A percentile compares a stretch with the other conserved stretches of the same genome.
Evolutionary conservation across 2,797 vertebrate species (phyloP).

Genomic region (Gallinago stenura): DNA sequence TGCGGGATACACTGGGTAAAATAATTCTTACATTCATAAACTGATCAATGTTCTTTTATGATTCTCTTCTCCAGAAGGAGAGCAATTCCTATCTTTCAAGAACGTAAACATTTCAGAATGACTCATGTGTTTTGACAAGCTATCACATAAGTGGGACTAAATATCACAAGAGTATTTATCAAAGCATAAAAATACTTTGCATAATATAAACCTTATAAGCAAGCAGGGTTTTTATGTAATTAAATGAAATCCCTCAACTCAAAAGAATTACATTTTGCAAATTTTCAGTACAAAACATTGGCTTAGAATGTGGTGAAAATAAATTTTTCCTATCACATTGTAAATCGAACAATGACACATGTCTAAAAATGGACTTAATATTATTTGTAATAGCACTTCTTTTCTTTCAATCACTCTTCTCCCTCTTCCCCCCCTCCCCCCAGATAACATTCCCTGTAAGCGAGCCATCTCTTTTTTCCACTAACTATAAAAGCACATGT

Average conservation of each 20-base stretch:
- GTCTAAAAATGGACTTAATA: not conserved
- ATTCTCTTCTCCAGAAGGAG: not conserved
- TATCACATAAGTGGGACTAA: not conserved
- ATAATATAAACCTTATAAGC: not conserved
- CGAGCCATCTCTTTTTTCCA: not conserved
- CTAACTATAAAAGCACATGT: not conserved
- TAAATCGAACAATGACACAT: not conserved
- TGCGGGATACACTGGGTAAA: not conserved
- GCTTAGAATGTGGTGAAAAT: not conserved
- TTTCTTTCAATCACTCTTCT: not conserved
- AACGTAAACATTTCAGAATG: conserved; percentile 25
- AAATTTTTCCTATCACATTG: not conserved
- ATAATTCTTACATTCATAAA: not conserved
- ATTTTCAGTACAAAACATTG: not conserved
- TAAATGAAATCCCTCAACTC: not conserved
- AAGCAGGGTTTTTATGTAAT: not conserved
- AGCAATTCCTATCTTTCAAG: not conserved
- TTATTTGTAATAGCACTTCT: not conserved
- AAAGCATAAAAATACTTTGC: not conserved
- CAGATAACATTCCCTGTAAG: not conserved
- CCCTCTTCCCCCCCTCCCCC: too few relatives aligned
- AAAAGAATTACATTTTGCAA: not conserved
- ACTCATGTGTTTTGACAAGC: not conserved
- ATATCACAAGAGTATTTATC: not conserved
- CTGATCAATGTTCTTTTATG: not conserved